Percentiles rank a stretch among this genome's conserved stretches.
phyloP scores from a whole-genome alignment of 2,888 invertebrate species.

The Heteromyza rotundicornis region DNA sequence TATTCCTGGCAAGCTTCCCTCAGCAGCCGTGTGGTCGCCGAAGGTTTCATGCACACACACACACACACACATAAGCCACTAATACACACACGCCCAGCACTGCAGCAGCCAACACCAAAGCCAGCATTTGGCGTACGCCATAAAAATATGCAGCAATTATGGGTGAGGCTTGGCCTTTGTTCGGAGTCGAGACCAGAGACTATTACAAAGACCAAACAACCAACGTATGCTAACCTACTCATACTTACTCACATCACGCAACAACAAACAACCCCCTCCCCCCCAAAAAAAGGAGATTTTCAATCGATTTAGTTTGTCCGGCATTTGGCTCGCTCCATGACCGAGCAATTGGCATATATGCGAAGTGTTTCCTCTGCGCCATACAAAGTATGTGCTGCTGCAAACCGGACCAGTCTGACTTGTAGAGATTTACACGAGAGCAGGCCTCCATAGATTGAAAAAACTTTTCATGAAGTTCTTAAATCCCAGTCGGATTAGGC shows the following conservation, averaged over 20 bases:
- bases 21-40: neutral
- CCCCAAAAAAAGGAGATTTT: neutral
- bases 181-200: too few relatives aligned
- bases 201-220: too few relatives aligned
- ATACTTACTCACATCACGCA: too few relatives aligned
- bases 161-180: neutral
- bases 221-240: too few relatives aligned
- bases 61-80: too few relatives aligned
- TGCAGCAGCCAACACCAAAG: neutral
- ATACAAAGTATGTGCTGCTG: neutral
- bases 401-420: too few relatives aligned
- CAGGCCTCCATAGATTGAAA: too few relatives aligned
- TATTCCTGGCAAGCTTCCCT: neutral
- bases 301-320: neutral
- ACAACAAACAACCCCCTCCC: too few relatives aligned
- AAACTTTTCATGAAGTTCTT: too few relatives aligned
- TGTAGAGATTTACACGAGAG: too few relatives aligned
- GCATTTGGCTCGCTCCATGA: neutral
- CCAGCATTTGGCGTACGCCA: neutral
- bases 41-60: neutral
- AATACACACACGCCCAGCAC: neutral
- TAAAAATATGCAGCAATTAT: conserved; percentile 12
- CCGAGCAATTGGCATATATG: neutral
- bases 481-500: too few relatives aligned
- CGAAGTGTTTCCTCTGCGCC: neutral